These are phyloP conservation scores for Pongo pygmaeus DNA, from an alignment of 2,113 vertebrate species.

Conservation along the genomic window DNA sequence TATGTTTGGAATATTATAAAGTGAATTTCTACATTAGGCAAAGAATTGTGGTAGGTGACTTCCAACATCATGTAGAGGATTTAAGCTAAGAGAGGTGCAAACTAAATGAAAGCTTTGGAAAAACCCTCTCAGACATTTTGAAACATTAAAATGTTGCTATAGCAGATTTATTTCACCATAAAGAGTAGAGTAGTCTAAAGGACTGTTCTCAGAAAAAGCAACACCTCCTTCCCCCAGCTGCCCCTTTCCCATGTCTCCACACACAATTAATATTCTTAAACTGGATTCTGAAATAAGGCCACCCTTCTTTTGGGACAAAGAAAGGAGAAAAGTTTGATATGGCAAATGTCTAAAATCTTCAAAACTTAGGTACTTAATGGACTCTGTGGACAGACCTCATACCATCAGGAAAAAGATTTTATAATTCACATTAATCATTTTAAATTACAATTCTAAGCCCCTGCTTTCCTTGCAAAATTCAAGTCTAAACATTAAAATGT, in stretches of 20 bases:
- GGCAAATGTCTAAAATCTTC: not conserved
- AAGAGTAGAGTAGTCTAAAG: not conserved
- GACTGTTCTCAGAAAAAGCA: not conserved
- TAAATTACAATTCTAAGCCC: not conserved
- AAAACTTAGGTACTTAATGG: not conserved
- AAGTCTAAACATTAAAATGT: constrained; percentile 16
- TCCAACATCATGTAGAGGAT: not conserved
- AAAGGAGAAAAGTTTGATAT: not conserved
- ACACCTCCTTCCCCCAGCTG: not conserved
- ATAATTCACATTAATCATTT: constrained; percentile 34
- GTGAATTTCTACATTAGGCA: not conserved
- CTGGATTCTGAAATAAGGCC: not conserved
- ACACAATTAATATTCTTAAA: not conserved
- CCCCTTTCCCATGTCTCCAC: not conserved
- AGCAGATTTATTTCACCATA: not conserved
- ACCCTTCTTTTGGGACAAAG: not conserved
- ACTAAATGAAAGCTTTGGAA: not conserved
- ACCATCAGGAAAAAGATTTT: not conserved
- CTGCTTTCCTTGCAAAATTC: constrained; percentile 40
- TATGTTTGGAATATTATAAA: not conserved
- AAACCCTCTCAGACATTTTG: not conserved
- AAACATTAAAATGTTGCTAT: not conserved
- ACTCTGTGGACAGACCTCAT: not conserved
- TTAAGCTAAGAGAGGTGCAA: not conserved
- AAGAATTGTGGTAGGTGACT: not conserved